phyloP scores from a whole-genome alignment of 2,113 vertebrate genomes.

The Carassius auratus region DNA sequence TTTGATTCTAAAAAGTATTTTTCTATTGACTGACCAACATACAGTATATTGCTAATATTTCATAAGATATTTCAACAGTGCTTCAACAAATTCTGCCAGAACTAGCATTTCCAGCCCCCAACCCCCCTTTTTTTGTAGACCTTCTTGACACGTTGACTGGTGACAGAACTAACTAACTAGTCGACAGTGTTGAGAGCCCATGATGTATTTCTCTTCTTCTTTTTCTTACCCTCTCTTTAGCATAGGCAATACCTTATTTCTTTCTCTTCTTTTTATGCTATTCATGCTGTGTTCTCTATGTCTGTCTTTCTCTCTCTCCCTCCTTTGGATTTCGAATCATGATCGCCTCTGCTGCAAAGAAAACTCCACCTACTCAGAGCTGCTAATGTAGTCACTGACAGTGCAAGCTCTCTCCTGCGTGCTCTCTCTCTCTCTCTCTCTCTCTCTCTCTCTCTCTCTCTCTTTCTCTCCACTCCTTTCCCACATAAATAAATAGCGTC shows the following conservation, averaged over 20 bases:
- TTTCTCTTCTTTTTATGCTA: constrained; percentile 47
- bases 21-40: background rate
- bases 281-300: constrained; percentile 32
- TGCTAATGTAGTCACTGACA: constrained; percentile 78
- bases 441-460: background rate
- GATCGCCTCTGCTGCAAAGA: constrained; percentile 73
- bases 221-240: constrained; percentile 2
- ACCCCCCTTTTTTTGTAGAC: background rate
- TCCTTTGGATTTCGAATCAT: constrained; percentile 68
- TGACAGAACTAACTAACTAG: constrained; percentile 15
- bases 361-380: constrained; percentile 77
- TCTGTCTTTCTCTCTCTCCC: constrained; percentile 45
- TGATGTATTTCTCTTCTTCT: constrained; percentile 56
- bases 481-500: constrained; percentile 58
- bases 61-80: background rate
- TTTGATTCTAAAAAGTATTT: background rate
- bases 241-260: constrained; percentile 38
- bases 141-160: background rate
- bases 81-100: too few species aligned
- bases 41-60: background rate
- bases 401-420: constrained; percentile 50
- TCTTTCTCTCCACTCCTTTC: constrained; percentile 36
- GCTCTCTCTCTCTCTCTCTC: constrained; percentile 32
- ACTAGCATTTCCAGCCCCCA: too few species aligned
- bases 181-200: background rate